Evolutionary conservation across 2,888 invertebrate species (phyloP).

Genomic region (Lycophotia porphyrea): DNA sequence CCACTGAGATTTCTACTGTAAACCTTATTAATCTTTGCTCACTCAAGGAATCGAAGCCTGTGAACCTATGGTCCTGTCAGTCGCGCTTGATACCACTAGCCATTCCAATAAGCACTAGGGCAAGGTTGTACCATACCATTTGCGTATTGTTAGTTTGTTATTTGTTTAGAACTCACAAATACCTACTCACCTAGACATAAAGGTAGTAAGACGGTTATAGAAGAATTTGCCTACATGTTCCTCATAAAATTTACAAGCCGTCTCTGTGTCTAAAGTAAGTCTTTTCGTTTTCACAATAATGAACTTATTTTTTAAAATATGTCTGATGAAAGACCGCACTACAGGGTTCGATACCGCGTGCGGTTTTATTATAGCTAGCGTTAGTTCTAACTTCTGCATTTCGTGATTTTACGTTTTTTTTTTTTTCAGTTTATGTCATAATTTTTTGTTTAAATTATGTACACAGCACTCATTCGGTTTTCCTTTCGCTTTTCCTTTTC

Average conservation of each 20-base stretch:
- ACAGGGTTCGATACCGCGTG: constrained; percentile 95
- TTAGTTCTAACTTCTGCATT: constrained; percentile 92
- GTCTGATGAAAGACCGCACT: constrained; percentile 92
- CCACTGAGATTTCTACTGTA: background rate
- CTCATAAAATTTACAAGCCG: constrained; percentile 94
- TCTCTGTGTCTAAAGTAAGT: constrained; percentile 90
- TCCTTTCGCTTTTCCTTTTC: constrained; percentile 6
- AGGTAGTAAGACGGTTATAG: constrained; percentile 94
- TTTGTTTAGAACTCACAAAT: background rate
- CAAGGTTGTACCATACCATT: background rate
- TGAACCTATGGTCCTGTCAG: background rate
- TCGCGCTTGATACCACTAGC: no score
- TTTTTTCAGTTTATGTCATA: constrained; percentile 63
- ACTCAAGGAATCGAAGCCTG: background rate
- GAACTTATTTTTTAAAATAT: constrained; percentile 93
- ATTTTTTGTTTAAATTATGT: constrained; percentile 14
- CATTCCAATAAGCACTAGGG: background rate
- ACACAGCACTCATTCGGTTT: background rate
- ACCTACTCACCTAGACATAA: constrained; percentile 94
- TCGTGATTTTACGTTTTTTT: constrained; percentile 30
- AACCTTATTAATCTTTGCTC: background rate
- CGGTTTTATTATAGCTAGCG: constrained; percentile 96
- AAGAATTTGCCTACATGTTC: constrained; percentile 96
- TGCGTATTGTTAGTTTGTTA: background rate
- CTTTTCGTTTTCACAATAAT: constrained; percentile 93